These are phyloP conservation scores for Papilio protenor DNA, from an alignment of 2,888 invertebrate species.

Conservation along the genomic window DNA sequence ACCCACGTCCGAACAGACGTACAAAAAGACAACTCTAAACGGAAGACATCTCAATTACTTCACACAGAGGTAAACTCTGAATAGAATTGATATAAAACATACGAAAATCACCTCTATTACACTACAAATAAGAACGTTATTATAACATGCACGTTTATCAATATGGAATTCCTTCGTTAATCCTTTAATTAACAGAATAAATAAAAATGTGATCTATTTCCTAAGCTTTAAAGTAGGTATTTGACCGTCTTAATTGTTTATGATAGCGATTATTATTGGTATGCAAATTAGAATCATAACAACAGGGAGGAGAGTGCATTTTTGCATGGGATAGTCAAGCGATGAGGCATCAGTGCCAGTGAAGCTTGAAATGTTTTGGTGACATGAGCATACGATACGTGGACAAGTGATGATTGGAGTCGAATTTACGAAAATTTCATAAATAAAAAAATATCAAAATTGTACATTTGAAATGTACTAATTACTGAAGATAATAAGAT, in stretches of 20 bases:
- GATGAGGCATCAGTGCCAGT: conserved; percentile 62
- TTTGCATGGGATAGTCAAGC: conserved; percentile 48
- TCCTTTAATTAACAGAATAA: conserved; percentile 49
- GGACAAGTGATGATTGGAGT: conserved; percentile 52
- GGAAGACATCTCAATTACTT: conserved; percentile 81
- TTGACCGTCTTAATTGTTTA: conserved; percentile 44
- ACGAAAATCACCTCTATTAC: conserved; percentile 51
- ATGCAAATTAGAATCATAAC: conserved; percentile 60
- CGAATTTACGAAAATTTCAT: conserved; percentile 30
- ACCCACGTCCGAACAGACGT: conserved; percentile 60
- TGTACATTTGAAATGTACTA: no score
- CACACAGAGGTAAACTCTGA: conserved; percentile 66
- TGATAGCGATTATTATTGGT: conserved; percentile 44
- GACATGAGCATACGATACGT: conserved; percentile 75
- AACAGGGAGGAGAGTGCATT: conserved; percentile 48
- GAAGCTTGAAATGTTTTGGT: conserved; percentile 82
- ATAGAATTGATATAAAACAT: conserved; percentile 62
- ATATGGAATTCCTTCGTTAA: conserved; percentile 60
- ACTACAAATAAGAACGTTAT: conserved; percentile 46
- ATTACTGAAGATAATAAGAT: no score
- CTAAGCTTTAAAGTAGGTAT: conserved; percentile 47
- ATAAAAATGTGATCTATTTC: conserved; percentile 52
- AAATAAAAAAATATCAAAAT: no score
- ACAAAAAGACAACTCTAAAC: conserved; percentile 65
- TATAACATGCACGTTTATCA: conserved; percentile 40